Evolutionary conservation across 37 sponge, comb jelly and placozoan species (phyloP).

Genomic region (Tethya wilhelma): DNA sequence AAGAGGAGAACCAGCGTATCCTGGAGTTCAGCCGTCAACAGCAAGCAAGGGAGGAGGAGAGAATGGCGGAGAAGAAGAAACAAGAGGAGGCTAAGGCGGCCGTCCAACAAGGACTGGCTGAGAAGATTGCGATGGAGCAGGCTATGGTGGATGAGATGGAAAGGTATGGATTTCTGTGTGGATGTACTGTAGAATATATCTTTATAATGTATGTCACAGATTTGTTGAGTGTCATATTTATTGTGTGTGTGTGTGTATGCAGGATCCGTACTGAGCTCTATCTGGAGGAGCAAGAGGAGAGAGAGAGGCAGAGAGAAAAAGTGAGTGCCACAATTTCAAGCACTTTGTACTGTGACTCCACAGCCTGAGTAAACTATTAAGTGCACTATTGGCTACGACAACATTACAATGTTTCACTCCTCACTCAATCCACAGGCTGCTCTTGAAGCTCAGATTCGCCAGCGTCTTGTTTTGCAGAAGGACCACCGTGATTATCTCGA

Average conservation of each 20-base stretch:
- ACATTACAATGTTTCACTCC: too few relatives aligned
- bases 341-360: neutral
- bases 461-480: slow-evolving; percentile 86
- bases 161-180: slow-evolving; percentile 43
- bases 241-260: neutral
- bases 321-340: slow-evolving; percentile 10
- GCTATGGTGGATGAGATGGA: slow-evolving; percentile 86
- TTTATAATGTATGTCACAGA: neutral
- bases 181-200: neutral
- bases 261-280: slow-evolving; percentile 94
- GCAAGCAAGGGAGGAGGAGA: slow-evolving; percentile 80
- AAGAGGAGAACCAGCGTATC: slow-evolving; percentile 92
- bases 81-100: slow-evolving; percentile 82
- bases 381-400: neutral
- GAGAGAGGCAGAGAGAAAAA: slow-evolving; percentile 85
- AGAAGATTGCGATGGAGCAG: slow-evolving; percentile 47
- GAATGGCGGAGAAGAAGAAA: slow-evolving; percentile 64
- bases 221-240: neutral
- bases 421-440: slow-evolving; percentile 16
- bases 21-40: slow-evolving; percentile 90
- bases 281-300: slow-evolving; percentile 93
- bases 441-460: slow-evolving; percentile 75
- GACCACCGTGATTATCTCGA: slow-evolving; percentile 81
- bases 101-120: slow-evolving; percentile 60
- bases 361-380: neutral